Percentiles rank a stretch among this genome's conserved stretches.
These are phyloP conservation scores for Leptothorax acervorum DNA, from an alignment of 2,888 invertebrate species.

Conservation along the genomic window DNA sequence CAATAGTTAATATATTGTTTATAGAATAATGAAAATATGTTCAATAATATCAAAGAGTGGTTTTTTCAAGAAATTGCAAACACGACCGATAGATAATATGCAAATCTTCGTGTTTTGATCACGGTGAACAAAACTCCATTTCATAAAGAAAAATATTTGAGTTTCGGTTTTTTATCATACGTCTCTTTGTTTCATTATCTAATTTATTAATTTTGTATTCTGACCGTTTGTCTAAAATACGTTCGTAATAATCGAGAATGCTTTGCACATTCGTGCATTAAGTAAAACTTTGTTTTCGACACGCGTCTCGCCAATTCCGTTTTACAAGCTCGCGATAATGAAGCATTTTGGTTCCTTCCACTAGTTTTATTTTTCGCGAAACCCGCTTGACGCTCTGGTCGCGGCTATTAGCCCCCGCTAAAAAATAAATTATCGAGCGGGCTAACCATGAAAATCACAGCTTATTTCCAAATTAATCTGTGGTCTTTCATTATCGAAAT, in stretches of 20 bases:
- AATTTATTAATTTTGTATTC: background rate
- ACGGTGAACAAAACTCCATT: background rate
- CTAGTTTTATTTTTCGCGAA: slow-evolving; percentile 22
- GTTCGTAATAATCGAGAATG: background rate
- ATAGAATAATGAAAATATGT: background rate
- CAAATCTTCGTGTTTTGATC: background rate
- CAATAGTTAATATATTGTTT: background rate
- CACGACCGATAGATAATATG: background rate
- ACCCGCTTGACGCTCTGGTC: background rate
- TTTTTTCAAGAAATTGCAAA: background rate
- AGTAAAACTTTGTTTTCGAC: slow-evolving; percentile 18
- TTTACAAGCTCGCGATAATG: slow-evolving; percentile 33
- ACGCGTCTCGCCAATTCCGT: slow-evolving; percentile 5
- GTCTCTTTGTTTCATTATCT: background rate
- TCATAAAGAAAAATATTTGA: background rate
- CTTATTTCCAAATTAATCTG: slow-evolving; percentile 64
- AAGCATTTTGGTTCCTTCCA: slow-evolving; percentile 12
- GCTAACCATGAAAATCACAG: slow-evolving; percentile 15
- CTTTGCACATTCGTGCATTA: background rate
- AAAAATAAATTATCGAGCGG: slow-evolving; percentile 35
- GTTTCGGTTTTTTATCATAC: background rate
- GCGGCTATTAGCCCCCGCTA: slow-evolving; percentile 16
- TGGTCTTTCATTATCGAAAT: slow-evolving; percentile 57
- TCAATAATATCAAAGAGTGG: background rate
- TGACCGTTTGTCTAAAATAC: background rate